phyloP scores from a whole-genome alignment of 2,113 vertebrate species.

The Tiliqua scincoides region DNA sequence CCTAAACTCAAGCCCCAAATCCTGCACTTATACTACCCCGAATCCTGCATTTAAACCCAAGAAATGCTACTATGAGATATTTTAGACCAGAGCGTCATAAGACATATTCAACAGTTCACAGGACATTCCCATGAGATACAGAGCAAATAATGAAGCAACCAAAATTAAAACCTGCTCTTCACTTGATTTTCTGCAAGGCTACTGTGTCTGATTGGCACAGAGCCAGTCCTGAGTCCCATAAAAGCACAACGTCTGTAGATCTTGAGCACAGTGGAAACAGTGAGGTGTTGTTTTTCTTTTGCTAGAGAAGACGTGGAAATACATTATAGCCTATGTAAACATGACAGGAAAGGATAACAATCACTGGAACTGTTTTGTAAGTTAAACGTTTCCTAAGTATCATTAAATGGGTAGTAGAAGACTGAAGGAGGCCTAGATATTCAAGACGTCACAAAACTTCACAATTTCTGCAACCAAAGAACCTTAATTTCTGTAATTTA shows the following conservation, averaged over 20 bases:
- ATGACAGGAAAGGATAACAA: not conserved
- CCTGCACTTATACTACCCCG: not conserved
- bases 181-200: not conserved
- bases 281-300: not conserved
- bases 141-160: not conserved
- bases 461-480: not conserved
- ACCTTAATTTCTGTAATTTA: not conserved
- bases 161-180: not conserved
- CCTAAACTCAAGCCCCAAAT: no score
- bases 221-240: not conserved
- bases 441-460: not conserved
- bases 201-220: not conserved
- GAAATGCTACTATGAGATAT: not conserved
- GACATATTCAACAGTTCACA: not conserved
- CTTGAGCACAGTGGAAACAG: not conserved
- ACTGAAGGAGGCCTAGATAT: not conserved
- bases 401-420: not conserved
- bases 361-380: not conserved
- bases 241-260: not conserved
- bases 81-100: not conserved
- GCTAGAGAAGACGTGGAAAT: not conserved
- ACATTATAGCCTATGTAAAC: not conserved
- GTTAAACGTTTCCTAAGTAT: not conserved
- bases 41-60: not conserved
- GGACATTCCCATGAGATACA: not conserved